Conservation (phyloP, 2,113 vertebrate genomes). For the Myiozetetes cayanensis region DNA sequence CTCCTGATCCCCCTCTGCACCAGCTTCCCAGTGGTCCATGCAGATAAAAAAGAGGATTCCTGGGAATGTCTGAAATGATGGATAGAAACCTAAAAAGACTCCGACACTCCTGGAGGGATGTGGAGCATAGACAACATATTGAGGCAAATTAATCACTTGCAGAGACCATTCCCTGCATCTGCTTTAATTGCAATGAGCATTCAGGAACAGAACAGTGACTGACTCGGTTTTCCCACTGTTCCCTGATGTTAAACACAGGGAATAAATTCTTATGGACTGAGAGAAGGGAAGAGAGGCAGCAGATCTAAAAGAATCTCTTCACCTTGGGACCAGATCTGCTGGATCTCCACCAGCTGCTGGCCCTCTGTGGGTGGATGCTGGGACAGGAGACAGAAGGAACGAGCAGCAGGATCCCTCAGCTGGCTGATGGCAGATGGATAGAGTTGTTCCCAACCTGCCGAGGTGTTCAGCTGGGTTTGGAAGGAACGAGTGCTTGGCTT, state of each 20-base stretch:
- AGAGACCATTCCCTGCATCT: not conserved
- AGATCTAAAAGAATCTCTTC: not conserved
- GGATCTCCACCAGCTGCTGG: not conserved
- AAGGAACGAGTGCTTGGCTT: not conserved
- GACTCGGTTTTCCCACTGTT: not conserved
- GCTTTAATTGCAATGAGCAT: not conserved
- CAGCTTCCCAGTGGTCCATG: not conserved
- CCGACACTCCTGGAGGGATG: not conserved
- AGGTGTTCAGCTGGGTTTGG: not conserved
- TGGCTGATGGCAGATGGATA: not conserved
- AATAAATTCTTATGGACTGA: not conserved
- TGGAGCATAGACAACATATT: not conserved
- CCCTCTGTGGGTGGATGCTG: fast-evolving
- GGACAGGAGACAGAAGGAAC: fast-evolving
- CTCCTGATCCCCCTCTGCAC: not conserved
- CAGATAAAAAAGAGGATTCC: too few species aligned
- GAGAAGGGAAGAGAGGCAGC: not conserved
- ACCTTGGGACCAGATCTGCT: fast-evolving
- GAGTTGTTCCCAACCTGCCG: not conserved
- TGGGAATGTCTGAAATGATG: not conserved
- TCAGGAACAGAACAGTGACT: not conserved
- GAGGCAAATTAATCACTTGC: not conserved
- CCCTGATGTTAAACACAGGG: not conserved
- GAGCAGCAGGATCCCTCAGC: not conserved
- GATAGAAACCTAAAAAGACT: not conserved